Conservation (phyloP, 2,113 vertebrate species). For the Tauraco erythrolophus region DNA sequence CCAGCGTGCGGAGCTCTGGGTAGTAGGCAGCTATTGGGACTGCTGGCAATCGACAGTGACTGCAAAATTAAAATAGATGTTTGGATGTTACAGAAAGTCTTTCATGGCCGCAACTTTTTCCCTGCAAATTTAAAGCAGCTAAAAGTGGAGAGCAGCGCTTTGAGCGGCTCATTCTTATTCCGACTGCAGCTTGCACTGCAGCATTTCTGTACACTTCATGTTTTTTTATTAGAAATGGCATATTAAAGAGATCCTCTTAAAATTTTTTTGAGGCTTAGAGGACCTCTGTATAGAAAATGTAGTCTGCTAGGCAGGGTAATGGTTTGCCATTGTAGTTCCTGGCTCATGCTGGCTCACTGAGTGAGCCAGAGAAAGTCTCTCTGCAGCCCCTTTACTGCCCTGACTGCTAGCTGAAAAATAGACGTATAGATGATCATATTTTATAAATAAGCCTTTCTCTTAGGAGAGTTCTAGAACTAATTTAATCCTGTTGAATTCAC, state of each 20-base stretch:
- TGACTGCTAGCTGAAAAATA: neutral
- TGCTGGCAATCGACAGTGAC: conserved; percentile 48
- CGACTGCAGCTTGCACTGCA: conserved; percentile 40
- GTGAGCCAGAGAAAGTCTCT: neutral
- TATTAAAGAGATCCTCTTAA: conserved; percentile 42
- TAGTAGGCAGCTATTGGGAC: conserved; percentile 31
- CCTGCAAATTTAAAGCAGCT: conserved; percentile 58
- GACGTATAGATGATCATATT: neutral
- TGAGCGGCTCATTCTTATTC: conserved; percentile 60
- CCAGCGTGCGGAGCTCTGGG: neutral
- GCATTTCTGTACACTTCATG: conserved; percentile 31
- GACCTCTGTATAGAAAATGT: neutral
- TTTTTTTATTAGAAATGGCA: conserved; percentile 46
- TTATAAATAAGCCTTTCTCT: neutral
- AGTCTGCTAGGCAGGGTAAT: neutral
- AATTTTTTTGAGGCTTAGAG: neutral
- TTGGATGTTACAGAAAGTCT: conserved; percentile 61
- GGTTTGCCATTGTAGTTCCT: neutral
- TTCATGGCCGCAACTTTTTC: conserved; percentile 40
- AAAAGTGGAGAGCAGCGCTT: conserved; percentile 16
- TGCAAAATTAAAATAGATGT: conserved; percentile 69
- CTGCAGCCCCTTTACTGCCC: neutral
- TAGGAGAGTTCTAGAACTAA: neutral
- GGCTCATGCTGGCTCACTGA: neutral
- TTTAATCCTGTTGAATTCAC: neutral